Base-by-base conservation (phyloP, 2,888 invertebrate genomes). In the Metacarcinus magister region DNA sequence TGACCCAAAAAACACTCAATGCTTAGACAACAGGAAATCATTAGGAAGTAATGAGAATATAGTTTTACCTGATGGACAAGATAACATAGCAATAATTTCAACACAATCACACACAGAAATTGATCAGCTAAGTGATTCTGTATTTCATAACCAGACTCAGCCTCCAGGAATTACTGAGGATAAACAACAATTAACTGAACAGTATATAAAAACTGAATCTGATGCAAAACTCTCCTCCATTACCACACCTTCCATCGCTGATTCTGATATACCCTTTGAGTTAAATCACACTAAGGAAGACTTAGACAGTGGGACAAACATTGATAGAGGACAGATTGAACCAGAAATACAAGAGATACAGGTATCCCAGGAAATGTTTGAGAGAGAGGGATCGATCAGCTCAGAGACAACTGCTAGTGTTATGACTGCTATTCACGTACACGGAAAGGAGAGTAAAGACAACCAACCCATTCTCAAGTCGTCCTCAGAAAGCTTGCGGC, bases 401-500 rank as follows among this genome's bases (percentile, higher is more conserved):
- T 96, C 96, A 60, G 96, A 95, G 67, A 96, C 97, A 2, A 96
- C 96, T 39, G 96, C 95, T 16, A 96, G 96, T 91, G 96, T 96
- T 0, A 96, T 94, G 39, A 96, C 96, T 8, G 96, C 96, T 16
- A 94, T 96, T 60, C 96, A 96, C 89, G 92, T 96, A 75, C 67
- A 89, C 4, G n/a, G 90, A n/a, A 94, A 82, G 4, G 94, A 92
- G 16, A 75, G 23, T 23, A 46, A 91, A 67, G 82, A 32, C 10
- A 23, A 54, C 32, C 93, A 95, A 16, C 90, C 92, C 4, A 46
- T 93, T 23, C 93, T 96, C 44, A 96, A 95, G 89, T 97, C 97
- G 19, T 97, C 97, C 96, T 97, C 98, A 95, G 98, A 98, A 97
- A 98, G 98, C 97, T 97, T 98, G 95, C 97, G 98, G 48, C 98